Conservation (phyloP, 2,888 invertebrate genomes). For the Rhopalosiphum nymphaeae region DNA sequence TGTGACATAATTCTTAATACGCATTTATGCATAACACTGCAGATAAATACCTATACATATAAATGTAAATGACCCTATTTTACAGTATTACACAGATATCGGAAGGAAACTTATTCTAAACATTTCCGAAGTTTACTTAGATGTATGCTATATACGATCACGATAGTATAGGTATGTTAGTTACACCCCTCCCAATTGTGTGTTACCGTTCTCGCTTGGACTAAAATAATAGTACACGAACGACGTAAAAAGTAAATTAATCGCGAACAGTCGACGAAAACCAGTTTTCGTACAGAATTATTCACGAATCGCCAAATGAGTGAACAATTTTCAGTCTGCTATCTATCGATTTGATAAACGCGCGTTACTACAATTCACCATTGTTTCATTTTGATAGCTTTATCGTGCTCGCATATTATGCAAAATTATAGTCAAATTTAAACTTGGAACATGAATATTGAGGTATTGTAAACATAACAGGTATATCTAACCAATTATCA, state of each 20-base stretch:
- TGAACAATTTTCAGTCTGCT: neutral
- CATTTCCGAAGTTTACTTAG: neutral
- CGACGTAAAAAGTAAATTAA: neutral
- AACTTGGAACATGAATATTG: neutral
- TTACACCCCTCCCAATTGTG: neutral
- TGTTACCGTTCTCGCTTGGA: neutral
- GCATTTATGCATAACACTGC: neutral
- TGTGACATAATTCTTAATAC: slow-evolving; percentile 49
- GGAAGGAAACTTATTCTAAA: neutral
- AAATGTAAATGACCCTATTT: slow-evolving; percentile 19
- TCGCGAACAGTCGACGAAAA: neutral
- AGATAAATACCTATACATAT: neutral
- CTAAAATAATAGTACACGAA: neutral
- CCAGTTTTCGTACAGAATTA: neutral
- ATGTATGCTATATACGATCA: neutral
- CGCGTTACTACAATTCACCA: neutral
- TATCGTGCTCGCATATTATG: neutral
- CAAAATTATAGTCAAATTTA: neutral
- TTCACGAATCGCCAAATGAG: neutral
- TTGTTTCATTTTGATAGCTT: neutral
- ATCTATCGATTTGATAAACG: neutral
- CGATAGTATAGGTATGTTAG: neutral
- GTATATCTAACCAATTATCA: too few species aligned
- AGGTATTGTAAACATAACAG: neutral
- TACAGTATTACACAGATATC: neutral